Evolutionary conservation across 1,140 invertebrate species (phyloP).

Genomic region (Tribolium madens): DNA sequence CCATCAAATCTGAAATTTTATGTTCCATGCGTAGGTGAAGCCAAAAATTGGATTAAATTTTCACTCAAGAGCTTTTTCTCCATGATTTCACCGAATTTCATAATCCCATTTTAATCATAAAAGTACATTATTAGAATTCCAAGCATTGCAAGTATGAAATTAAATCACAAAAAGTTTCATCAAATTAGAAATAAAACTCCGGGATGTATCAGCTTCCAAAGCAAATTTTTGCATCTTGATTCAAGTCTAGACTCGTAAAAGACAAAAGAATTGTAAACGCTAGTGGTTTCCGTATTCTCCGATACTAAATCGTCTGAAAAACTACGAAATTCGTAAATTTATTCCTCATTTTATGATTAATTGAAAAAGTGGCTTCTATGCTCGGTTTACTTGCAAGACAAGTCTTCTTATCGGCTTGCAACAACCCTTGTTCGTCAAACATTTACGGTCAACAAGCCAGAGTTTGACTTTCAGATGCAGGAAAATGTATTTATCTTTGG

Average conservation of each 20-base stretch:
- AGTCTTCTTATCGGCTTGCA: not conserved
- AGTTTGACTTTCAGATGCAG: not conserved
- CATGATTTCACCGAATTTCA: not conserved
- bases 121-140: slow-evolving; percentile 10
- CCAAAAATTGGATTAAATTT: slow-evolving; percentile 1
- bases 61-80: slow-evolving; percentile 12
- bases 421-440: not conserved
- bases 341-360: not conserved
- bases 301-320: not conserved
- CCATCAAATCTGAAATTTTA: not conserved
- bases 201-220: not conserved
- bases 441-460: not conserved
- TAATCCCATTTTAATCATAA: too few species aligned
- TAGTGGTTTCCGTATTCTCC: not conserved
- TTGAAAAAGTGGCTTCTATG: not conserved
- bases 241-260: not conserved
- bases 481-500: not conserved
- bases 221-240: not conserved
- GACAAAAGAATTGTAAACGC: not conserved
- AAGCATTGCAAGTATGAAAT: slow-evolving; percentile 2
- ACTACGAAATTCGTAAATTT: not conserved
- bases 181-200: not conserved
- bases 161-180: slow-evolving; percentile 5
- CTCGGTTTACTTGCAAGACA: not conserved
- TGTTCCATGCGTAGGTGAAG: not conserved